Evolutionary conservation across 2,797 vertebrate species (phyloP).

Genomic region (Momotus momota): DNA sequence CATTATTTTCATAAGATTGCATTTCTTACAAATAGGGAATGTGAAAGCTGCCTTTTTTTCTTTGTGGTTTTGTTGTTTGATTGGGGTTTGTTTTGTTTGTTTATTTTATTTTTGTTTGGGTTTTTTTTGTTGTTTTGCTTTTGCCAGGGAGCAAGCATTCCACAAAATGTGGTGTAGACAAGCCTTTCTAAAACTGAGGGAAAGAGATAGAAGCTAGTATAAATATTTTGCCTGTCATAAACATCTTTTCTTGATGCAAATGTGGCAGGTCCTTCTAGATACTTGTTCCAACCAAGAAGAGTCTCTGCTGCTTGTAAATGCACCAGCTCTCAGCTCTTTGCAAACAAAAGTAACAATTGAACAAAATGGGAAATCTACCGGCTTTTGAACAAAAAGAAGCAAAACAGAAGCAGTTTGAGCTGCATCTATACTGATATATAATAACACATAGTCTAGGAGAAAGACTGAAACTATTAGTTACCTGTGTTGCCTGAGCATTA

Average conservation of each 20-base stretch:
- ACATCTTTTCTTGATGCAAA: neutral
- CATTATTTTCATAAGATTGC: neutral
- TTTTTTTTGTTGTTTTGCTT: too few relatives aligned
- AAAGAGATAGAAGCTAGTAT: too few relatives aligned
- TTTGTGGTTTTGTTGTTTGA: too few relatives aligned
- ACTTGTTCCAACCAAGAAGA: neutral
- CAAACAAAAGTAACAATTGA: neutral
- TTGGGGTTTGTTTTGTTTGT: too few relatives aligned
- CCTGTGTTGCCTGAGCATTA: fast-evolving
- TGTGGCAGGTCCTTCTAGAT: neutral
- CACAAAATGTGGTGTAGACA: too few relatives aligned
- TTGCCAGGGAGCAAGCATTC: too few relatives aligned
- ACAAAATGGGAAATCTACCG: neutral
- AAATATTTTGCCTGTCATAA: too few relatives aligned
- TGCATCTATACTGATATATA: neutral
- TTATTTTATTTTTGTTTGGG: too few relatives aligned
- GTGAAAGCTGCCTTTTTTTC: neutral
- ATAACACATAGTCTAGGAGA: neutral
- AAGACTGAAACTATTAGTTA: neutral
- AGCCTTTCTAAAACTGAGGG: neutral
- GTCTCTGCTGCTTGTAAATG: neutral
- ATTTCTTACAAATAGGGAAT: neutral
- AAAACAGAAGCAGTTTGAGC: neutral
- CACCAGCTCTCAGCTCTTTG: neutral
- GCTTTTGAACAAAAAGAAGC: neutral